phyloP scores from a whole-genome alignment of 2,797 vertebrate genomes.

The Mycteria americana region DNA sequence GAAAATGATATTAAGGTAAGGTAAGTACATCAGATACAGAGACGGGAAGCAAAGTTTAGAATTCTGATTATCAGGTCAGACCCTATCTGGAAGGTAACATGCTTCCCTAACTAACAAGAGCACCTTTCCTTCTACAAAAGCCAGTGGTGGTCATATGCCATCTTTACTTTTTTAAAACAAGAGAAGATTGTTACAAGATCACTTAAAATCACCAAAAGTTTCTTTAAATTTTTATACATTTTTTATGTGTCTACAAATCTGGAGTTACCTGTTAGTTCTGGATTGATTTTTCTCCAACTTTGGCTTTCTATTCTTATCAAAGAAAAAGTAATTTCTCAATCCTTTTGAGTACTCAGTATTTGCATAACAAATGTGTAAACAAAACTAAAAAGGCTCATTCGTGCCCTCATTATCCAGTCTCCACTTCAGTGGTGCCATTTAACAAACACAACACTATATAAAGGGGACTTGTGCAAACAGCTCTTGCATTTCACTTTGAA shows the following conservation, averaged over 20 bases:
- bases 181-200: background rate
- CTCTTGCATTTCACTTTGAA: background rate
- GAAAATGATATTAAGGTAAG: background rate
- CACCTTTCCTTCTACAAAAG: background rate
- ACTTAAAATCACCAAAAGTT: background rate
- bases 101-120: background rate
- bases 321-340: background rate
- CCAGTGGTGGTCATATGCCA: background rate
- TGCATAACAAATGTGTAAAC: background rate
- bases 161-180: background rate
- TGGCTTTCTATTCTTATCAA: background rate
- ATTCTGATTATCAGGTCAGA: background rate
- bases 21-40: background rate
- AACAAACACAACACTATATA: slow-evolving; percentile 22
- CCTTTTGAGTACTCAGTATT: background rate
- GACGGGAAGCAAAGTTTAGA: background rate
- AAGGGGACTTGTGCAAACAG: background rate
- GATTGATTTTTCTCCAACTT: background rate
- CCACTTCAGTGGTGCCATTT: background rate
- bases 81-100: background rate
- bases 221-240: background rate
- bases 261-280: background rate
- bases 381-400: background rate
- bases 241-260: background rate
- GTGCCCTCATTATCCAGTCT: background rate